Conservation (phyloP, 2,797 vertebrate genomes). For the Thunnus albacares region DNA sequence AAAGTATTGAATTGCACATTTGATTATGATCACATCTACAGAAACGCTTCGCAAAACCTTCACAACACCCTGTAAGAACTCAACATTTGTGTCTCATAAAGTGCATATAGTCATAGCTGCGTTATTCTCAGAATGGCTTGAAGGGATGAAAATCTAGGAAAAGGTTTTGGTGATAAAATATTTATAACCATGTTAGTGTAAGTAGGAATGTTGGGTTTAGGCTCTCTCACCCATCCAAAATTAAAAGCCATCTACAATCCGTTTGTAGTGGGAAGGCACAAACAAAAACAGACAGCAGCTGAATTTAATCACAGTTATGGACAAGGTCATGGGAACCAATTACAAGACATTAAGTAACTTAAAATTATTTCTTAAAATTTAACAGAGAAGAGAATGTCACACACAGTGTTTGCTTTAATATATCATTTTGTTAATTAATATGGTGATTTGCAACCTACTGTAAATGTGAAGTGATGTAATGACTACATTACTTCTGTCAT, state of each 20-base stretch:
- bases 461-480: slow-evolving; percentile 17
- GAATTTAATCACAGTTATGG: slow-evolving; percentile 3
- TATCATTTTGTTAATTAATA: neutral
- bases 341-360: neutral
- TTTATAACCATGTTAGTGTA: neutral
- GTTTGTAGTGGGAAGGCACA: neutral
- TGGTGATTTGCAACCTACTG: neutral
- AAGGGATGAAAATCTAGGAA: slow-evolving; percentile 3
- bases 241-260: neutral
- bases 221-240: slow-evolving; percentile 23
- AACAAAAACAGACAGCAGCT: neutral
- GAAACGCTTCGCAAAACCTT: slow-evolving; percentile 50
- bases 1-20: slow-evolving; percentile 50
- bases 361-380: neutral
- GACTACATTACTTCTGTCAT: neutral
- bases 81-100: slow-evolving; percentile 67
- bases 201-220: neutral
- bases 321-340: slow-evolving; percentile 35
- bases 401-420: neutral
- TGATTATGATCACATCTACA: slow-evolving; percentile 35
- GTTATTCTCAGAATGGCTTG: slow-evolving; percentile 50
- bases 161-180: neutral
- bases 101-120: slow-evolving; percentile 70
- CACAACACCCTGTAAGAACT: slow-evolving; percentile 48
- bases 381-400: neutral